phyloP scores from a whole-genome alignment of 35 echinoderm and acorn worm species.

The Apostichopus parvimensis region DNA sequence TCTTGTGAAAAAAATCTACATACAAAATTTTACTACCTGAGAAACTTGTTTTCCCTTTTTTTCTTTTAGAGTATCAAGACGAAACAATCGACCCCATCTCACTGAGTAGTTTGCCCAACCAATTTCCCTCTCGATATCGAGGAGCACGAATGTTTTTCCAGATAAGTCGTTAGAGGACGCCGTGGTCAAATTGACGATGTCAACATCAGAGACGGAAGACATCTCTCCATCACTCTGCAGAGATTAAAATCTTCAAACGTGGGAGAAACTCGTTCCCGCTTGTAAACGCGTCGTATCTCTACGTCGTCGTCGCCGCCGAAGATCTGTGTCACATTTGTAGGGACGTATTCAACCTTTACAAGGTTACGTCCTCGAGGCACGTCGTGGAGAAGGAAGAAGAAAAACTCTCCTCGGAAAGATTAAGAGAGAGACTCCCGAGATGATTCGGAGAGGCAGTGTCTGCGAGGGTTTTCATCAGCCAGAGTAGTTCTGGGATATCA shows the following conservation, averaged over 20 bases:
- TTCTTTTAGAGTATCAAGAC: too few species aligned
- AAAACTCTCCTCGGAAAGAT: background rate
- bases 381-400: background rate
- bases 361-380: conserved; percentile 36
- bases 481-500: background rate
- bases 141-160: background rate
- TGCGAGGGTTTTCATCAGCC: background rate
- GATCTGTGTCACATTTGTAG: background rate
- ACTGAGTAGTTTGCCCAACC: background rate
- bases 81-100: background rate
- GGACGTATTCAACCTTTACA: conserved; percentile 11
- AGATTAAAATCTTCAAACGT: background rate
- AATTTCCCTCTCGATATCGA: background rate
- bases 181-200: background rate
- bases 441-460: background rate
- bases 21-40: too few species aligned
- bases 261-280: background rate
- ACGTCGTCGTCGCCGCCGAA: background rate
- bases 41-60: too few species aligned
- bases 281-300: background rate
- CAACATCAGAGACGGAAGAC: background rate
- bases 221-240: background rate
- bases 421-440: background rate
- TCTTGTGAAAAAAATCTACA: too few species aligned
- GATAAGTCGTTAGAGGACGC: background rate